Evolutionary conservation across 2,113 vertebrate species (phyloP).

Genomic region (Cariama cristata): DNA sequence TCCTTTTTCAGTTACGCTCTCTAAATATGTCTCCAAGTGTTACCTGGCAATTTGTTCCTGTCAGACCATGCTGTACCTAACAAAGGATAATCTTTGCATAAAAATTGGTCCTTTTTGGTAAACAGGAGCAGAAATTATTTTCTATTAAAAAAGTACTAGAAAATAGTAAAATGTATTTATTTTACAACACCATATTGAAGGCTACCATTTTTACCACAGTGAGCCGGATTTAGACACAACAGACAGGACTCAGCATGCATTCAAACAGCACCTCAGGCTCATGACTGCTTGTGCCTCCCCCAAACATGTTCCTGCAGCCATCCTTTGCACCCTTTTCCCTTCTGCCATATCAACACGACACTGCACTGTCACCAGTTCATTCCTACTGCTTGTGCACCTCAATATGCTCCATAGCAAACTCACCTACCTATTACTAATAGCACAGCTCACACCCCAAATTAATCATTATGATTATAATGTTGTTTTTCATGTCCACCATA

Average conservation of each 20-base stretch:
- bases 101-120: neutral
- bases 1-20: neutral
- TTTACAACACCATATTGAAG: neutral
- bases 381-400: neutral
- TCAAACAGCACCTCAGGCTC: neutral
- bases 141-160: neutral
- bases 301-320: neutral
- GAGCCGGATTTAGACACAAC: neutral
- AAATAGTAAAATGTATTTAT: neutral
- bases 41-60: neutral
- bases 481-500: neutral
- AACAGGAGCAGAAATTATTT: neutral
- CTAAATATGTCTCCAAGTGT: neutral
- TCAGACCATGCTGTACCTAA: neutral
- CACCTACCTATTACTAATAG: neutral
- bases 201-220: neutral
- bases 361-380: neutral
- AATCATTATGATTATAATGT: neutral
- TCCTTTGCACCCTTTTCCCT: neutral
- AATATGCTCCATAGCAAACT: fast-evolving
- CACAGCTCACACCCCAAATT: neutral
- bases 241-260: neutral
- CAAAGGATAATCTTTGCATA: neutral
- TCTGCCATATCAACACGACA: neutral
- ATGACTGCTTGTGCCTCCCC: neutral